Evolutionary conservation across 2,888 invertebrate genomes (phyloP).

Genomic region (Colostygia pectinataria): DNA sequence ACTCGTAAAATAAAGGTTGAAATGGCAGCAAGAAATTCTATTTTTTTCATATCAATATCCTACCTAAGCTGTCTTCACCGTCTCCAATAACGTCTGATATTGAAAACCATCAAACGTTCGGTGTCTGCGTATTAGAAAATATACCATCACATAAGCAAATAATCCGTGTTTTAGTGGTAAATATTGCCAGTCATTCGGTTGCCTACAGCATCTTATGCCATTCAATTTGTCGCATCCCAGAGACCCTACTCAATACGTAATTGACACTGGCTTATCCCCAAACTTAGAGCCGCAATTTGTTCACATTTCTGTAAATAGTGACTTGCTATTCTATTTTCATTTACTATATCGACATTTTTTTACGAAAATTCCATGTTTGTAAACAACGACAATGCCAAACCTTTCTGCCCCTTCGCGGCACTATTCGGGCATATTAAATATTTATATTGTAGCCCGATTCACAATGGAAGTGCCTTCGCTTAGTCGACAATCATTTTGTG

Average conservation of each 20-base stretch:
- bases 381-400: conserved; percentile 36
- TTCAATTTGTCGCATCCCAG: conserved; percentile 71
- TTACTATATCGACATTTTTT: conserved; percentile 39
- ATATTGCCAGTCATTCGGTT: conserved; percentile 67
- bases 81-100: conserved; percentile 37
- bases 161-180: conserved; percentile 64
- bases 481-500: conserved; percentile 10
- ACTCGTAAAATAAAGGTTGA: conserved; percentile 28
- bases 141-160: conserved; percentile 54
- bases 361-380: conserved; percentile 38
- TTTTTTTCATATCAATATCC: conserved; percentile 38
- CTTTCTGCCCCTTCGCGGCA: conserved; percentile 32
- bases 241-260: conserved; percentile 78
- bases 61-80: conserved; percentile 34
- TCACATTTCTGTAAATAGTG: conserved; percentile 64
- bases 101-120: conserved; percentile 36
- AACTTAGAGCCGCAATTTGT: conserved; percentile 74
- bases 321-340: conserved; percentile 54
- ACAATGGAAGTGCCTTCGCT: conserved; percentile 13
- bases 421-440: conserved; percentile 34
- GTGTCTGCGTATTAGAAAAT: conserved; percentile 48
- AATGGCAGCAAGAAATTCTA: conserved; percentile 31
- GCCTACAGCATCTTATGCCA: conserved; percentile 60
- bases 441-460: conserved; percentile 31
- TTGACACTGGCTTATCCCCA: conserved; percentile 77